phyloP scores from a whole-genome alignment of 2,888 invertebrate species.

The Thereva nobilitata region DNA sequence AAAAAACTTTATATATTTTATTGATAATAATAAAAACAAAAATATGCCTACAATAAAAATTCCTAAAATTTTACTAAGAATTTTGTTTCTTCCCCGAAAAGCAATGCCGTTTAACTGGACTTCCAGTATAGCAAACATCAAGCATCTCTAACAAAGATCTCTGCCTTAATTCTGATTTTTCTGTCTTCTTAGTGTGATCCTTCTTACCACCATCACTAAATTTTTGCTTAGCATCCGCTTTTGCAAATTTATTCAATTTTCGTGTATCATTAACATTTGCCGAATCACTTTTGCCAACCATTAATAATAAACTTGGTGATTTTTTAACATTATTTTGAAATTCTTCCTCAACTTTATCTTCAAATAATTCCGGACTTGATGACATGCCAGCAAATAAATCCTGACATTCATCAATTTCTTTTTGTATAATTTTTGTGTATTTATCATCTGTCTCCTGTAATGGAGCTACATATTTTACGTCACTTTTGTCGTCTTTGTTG shows the following conservation, averaged over 20 bases:
- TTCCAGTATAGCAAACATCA: conserved; percentile 51
- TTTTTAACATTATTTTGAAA: background rate
- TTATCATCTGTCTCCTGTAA: background rate
- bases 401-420: background rate
- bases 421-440: conserved; percentile 4
- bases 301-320: too few relatives aligned
- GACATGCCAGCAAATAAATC: conserved; percentile 29
- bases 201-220: conserved; percentile 3
- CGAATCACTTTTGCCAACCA: background rate
- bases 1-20: too few relatives aligned
- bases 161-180: conserved; percentile 46
- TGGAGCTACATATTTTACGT: background rate
- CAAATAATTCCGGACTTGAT: too few relatives aligned
- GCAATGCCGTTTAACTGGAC: conserved; percentile 45
- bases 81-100: conserved; percentile 24
- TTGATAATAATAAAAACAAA: too few relatives aligned
- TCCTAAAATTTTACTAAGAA: conserved; percentile 3
- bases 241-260: background rate
- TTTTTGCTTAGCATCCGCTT: background rate
- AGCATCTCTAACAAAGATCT: conserved; percentile 54
- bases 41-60: too few relatives aligned
- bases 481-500: background rate
- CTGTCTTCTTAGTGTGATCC: conserved; percentile 11
- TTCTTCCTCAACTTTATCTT: background rate
- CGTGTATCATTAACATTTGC: background rate